Evolutionary conservation across 2,888 invertebrate genomes (phyloP), one percentile per base, ranked within the genome.

Genomic region (Clusia tigrina): DNA sequence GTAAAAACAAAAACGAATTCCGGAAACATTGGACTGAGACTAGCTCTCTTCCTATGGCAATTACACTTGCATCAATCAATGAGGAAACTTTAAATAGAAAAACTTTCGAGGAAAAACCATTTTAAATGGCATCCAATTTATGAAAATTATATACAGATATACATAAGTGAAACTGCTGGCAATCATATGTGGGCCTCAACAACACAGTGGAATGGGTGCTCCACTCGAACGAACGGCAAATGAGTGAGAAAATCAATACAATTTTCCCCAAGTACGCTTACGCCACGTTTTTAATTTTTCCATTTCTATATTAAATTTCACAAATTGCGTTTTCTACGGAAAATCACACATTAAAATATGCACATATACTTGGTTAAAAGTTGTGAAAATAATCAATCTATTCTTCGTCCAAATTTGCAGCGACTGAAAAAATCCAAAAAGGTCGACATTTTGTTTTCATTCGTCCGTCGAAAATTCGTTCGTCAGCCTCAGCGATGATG

Each of bases 361-460:
- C 32, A 32, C 32, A 32, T 32, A 9, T 32, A 6, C 12, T 32
- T 32, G 32, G 6, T 12, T 32, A 6, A 32, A 9, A 6, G 12
- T 32, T 9, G 12, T 12, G 6, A 6, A 32, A 9, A 32, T 9
- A 32, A 32, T 9, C 6, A 32, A 32, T n/a, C n/a, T n/a, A n/a
- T n/a, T 17, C n/a, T 42, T 17, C n/a, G n/a, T 17, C 9, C 42
- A n/a, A 42, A 42, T 3, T n/a, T 15, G 42, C 42, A 42, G 42
- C n/a, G n/a, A 3, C 42, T 15, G 9, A 15, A 42, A n/a, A 15
- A 42, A 15, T n/a, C 42, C 9, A 42, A 69, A 77, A 72, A 67
- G 76, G 76, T 76, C 76, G 76, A 76, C 76, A 76, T 76, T 76
- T 76, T 76, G 76, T 76, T 76, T 65, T 78, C 74, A 73, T 69